Conservation (phyloP, 2,113 vertebrate species). For the Cyphomyrus discorhynchus region DNA sequence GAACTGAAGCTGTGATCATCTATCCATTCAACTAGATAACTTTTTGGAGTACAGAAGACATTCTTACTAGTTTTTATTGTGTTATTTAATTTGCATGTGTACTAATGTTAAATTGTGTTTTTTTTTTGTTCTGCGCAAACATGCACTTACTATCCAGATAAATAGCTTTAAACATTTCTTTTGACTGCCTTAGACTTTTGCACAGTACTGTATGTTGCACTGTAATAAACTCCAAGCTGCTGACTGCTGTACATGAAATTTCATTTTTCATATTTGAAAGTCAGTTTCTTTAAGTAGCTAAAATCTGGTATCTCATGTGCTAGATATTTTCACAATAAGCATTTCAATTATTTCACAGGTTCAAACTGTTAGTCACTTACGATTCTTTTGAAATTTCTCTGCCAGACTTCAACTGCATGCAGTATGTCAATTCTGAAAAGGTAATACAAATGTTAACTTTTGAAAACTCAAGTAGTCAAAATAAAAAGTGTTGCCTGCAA, state of each 20-base stretch:
- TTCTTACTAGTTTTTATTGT: no score
- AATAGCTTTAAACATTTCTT: no score
- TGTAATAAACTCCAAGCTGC: background rate
- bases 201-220: background rate
- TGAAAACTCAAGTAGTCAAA: background rate
- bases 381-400: slow-evolving; percentile 78
- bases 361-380: slow-evolving; percentile 55
- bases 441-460: background rate
- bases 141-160: no score
- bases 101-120: background rate
- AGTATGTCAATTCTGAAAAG: slow-evolving; percentile 59
- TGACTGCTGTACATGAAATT: background rate
- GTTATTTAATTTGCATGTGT: background rate
- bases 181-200: no score
- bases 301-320: background rate
- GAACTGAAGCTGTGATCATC: no score
- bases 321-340: background rate
- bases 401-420: slow-evolving; percentile 73
- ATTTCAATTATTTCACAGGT: background rate
- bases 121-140: background rate
- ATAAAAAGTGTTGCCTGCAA: background rate
- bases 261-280: background rate
- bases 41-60: no score
- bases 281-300: background rate
- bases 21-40: no score